Base-by-base conservation (phyloP, 2,797 vertebrate genomes). In the Tapirus indicus region DNA sequence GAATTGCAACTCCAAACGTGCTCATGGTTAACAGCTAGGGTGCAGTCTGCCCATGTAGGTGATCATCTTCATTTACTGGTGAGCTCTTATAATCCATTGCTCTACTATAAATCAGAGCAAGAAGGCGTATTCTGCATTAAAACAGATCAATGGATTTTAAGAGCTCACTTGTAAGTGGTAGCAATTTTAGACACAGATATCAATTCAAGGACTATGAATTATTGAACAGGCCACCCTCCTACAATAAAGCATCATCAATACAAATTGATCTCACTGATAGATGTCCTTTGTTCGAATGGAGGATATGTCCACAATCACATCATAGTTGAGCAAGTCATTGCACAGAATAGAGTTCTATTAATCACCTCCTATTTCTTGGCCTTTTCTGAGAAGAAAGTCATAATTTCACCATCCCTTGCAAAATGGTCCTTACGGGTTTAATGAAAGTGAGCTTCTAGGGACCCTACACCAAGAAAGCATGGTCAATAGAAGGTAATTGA, bases 161-260 rank as follows among this genome's bases (percentile, higher is more conserved):
- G 32, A 49, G 44, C 32, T 74, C 41, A 88, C 41, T 83, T 74
- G 4, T 74, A 91, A 95, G n/a, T 88, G 49, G n/a, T 83, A 3
- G 69, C 56, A 72, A 91, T 72, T 58, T 95, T 93, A 78, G 38
- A 91, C 12, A 88, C 17, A 91, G 35, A 58, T 32, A 85, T 74
- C 3, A 96, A 56, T 38, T 44, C 20, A 79, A 92, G n/a, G 20
- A 60, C 44, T 79, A 29, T 54, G 75, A 47, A 79, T 72, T 83
- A 87, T 66, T 82, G 62, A 83, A 29, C 20, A 93, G 17, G 44
- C 7, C 29, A 66, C 2, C 8, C 4, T 84, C 20, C n/a, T 52
- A n/a, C 25, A 74, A 69, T 18, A 84, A 88, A 64, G n/a, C 2
- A 66, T 21, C 13, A 52, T 27, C 35, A 69, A 54, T 72, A 79